These are phyloP conservation scores for Myathropa florea DNA, from an alignment of 2,888 invertebrate species.

Conservation along the genomic window DNA sequence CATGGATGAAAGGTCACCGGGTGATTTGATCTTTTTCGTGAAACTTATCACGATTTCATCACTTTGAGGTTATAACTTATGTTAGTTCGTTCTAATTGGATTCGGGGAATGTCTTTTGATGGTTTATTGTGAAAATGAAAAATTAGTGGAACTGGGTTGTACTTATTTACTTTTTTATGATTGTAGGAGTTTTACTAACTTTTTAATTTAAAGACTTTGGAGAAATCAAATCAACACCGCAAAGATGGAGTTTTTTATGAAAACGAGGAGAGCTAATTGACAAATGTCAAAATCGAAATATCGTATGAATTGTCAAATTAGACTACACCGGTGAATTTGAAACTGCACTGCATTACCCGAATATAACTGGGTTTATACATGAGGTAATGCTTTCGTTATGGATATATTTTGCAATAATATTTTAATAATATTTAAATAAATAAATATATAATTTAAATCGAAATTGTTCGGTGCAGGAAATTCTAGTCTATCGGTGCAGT, in stretches of 20 bases:
- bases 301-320: constrained; percentile 17
- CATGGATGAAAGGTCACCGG: constrained; percentile 21
- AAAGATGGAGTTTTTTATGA: constrained; percentile 54
- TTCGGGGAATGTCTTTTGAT: neutral
- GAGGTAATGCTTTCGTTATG: neutral
- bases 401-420: too few relatives aligned
- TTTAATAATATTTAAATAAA: too few relatives aligned
- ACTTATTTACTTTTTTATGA: neutral
- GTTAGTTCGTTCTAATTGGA: constrained; percentile 20
- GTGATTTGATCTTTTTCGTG: constrained; percentile 14
- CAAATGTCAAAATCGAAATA: constrained; percentile 39
- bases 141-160: neutral
- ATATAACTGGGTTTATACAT: neutral
- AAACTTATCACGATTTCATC: constrained; percentile 55
- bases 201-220: constrained; percentile 17
- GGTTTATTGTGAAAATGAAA: neutral
- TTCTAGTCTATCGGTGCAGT: too few relatives aligned
- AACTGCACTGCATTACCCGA: neutral
- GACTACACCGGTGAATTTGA: neutral
- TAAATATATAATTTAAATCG: too few relatives aligned
- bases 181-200: constrained; percentile 25
- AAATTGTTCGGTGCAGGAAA: too few relatives aligned
- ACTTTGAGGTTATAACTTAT: constrained; percentile 64
- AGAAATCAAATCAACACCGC: constrained; percentile 55
- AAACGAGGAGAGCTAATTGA: constrained; percentile 52